Base-by-base conservation (phyloP, 2,888 invertebrate species). In the Linhomoeus sp. region DNA sequence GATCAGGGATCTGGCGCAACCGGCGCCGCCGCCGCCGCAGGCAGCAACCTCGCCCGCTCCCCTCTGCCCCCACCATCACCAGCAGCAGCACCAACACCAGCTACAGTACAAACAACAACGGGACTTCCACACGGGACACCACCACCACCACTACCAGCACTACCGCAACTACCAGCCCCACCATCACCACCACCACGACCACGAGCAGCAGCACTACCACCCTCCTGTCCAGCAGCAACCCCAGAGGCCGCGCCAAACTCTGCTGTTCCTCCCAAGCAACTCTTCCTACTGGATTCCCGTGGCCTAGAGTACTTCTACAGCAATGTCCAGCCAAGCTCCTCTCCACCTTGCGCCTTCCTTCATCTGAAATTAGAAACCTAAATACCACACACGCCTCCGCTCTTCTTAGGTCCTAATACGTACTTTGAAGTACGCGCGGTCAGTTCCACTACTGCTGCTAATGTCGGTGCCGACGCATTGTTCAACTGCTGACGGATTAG, bases 1-100 rank as follows among this genome's bases (percentile, higher is more conserved):
- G 57, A 92, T 97, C 70, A 84, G 88, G 67, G 80, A 80, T 64
- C 74, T 94, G 65, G 90, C 90, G 50, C 82, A 80, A 71, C 81
- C 85, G 68, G 84, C 88, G 35, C 12, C 12, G 33, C 15, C 33
- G 33, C 9, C 15, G 9, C 15, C 15, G 33, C 9, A 33, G 15
- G 33, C 15, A 9, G 33, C 33, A 12, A 12, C 33, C 15, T 15
- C 33, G 15, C 33, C 15, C 15, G 33, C 15, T 9, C 33, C 9
- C 33, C 17, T 37, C 37, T 37, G 19, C 37, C 9, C 19, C n/a
- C 37, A 37, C n/a, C 46, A 15, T 39, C 29, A 17, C 40, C 43
- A 22, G 38, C 44, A 33, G 23, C 35, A 19, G 29, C 43, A 35
- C 3, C 29, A 24, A 29, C 43, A 29, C 12, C 25, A 29, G 14